phyloP scores from a whole-genome alignment of 2,113 vertebrate species.

The Corapipo altera region DNA sequence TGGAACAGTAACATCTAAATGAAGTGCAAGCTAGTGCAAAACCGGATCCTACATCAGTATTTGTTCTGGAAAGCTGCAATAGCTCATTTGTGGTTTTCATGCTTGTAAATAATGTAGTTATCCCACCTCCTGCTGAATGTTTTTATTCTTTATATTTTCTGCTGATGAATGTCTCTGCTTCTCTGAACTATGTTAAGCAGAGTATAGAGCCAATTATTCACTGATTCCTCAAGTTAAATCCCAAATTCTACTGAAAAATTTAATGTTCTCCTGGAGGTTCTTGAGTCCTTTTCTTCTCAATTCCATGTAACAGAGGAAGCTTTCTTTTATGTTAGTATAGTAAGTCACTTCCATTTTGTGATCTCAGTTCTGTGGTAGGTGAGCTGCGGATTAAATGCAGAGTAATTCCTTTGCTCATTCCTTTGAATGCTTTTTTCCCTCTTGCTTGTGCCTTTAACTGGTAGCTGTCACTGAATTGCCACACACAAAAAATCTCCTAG shows the following conservation, averaged over 20 bases:
- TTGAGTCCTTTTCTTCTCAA: neutral
- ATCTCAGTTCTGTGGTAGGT: neutral
- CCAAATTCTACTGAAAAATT: neutral
- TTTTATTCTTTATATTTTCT: conserved; percentile 8
- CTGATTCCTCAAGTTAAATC: neutral
- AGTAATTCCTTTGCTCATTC: neutral
- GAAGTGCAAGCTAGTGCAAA: neutral
- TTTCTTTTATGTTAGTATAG: neutral
- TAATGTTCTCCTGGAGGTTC: neutral
- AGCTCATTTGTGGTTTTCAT: conserved; percentile 44
- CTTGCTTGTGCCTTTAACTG: neutral
- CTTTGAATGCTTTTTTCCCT: neutral
- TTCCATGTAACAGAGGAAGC: neutral
- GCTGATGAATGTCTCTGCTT: neutral
- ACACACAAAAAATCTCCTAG: neutral
- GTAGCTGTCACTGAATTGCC: neutral
- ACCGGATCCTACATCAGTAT: neutral
- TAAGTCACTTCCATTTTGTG: neutral
- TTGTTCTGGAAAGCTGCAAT: conserved; percentile 34
- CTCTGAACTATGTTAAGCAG: neutral
- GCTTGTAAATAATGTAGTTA: conserved; percentile 45
- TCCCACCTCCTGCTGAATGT: neutral
- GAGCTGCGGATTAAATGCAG: neutral
- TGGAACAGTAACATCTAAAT: neutral
- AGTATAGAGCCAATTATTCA: neutral